Evolutionary conservation across 2,888 invertebrate genomes (phyloP).

Genomic region (Drosophila recens): DNA sequence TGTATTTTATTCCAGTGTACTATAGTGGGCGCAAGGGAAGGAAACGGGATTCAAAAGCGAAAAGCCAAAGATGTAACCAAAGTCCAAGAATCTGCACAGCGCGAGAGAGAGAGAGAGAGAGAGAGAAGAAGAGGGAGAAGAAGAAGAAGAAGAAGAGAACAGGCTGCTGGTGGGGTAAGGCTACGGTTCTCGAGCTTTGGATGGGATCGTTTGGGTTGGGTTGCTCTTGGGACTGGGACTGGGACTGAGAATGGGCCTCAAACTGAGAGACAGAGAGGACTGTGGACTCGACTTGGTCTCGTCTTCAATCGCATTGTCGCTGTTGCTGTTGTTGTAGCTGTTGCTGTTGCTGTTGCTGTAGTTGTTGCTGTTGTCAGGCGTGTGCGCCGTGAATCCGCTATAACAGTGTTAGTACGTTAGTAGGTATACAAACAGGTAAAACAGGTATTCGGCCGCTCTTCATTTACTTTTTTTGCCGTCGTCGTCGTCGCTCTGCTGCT

Average conservation of each 20-base stretch:
- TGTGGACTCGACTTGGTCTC: conserved; percentile 32
- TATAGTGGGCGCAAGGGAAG: conserved; percentile 19
- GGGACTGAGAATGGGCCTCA: conserved; percentile 1
- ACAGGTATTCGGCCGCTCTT: conserved; percentile 83
- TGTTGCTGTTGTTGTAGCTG: conserved; percentile 35
- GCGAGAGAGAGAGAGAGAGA: conserved; percentile 12
- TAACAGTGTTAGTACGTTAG: conserved; percentile 85
- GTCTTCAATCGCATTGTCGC: conserved; percentile 52
- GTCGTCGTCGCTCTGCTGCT: conserved; percentile 25
- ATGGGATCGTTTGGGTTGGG: conserved; percentile 13
- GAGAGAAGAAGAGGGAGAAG: conserved; percentile 9
- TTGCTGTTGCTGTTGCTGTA: conserved; percentile 41
- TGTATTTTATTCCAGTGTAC: background rate
- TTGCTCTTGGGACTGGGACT: conserved; percentile 8
- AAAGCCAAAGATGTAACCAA: conserved; percentile 59
- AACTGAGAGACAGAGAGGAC: background rate
- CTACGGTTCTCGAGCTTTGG: conserved; percentile 3
- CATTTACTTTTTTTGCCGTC: conserved; percentile 56
- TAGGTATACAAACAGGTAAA: conserved; percentile 85
- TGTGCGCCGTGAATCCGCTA: conserved; percentile 83
- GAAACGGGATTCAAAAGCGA: conserved; percentile 46
- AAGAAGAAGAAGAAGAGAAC: background rate
- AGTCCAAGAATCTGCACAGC: conserved; percentile 58
- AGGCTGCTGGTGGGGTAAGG: conserved; percentile 15
- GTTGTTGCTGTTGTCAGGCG: conserved; percentile 56